These are phyloP conservation scores for Gambelia wislizenii DNA, from an alignment of 2,797 vertebrate species.

Conservation along the genomic window DNA sequence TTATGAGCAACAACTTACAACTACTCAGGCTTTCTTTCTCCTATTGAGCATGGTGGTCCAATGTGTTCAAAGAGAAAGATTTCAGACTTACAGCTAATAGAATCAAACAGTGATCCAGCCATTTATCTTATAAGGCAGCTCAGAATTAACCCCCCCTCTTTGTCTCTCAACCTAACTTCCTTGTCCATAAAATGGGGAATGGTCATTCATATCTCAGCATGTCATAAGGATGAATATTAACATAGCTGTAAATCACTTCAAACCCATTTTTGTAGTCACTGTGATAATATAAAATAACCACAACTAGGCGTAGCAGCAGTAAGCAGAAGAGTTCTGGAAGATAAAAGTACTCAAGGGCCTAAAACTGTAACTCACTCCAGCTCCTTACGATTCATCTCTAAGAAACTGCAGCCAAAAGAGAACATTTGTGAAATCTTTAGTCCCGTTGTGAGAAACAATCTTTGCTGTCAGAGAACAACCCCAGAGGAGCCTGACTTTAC, in stretches of 20 bases:
- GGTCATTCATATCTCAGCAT: background rate
- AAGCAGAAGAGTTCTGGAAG: background rate
- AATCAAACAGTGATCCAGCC: background rate
- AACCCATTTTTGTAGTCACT: too few species aligned
- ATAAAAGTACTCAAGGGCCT: background rate
- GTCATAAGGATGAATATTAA: background rate
- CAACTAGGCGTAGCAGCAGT: background rate
- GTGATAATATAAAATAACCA: background rate
- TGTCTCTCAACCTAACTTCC: background rate
- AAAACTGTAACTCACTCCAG: background rate
- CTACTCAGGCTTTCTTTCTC: background rate
- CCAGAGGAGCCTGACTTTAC: background rate
- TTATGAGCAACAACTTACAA: background rate
- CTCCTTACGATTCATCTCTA: background rate
- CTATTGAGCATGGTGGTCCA: background rate
- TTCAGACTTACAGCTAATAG: background rate
- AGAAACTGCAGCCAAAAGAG: background rate
- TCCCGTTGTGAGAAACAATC: constrained; percentile 1
- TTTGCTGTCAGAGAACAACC: constrained; percentile 5
- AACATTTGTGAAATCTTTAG: background rate
- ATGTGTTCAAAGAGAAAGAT: background rate
- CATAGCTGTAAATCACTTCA: background rate
- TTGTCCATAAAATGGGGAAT: background rate
- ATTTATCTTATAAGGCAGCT: background rate
- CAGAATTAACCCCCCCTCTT: background rate